Conservation (phyloP, 2,888 invertebrate species). For the Dyspetes luteomarginatus region DNA sequence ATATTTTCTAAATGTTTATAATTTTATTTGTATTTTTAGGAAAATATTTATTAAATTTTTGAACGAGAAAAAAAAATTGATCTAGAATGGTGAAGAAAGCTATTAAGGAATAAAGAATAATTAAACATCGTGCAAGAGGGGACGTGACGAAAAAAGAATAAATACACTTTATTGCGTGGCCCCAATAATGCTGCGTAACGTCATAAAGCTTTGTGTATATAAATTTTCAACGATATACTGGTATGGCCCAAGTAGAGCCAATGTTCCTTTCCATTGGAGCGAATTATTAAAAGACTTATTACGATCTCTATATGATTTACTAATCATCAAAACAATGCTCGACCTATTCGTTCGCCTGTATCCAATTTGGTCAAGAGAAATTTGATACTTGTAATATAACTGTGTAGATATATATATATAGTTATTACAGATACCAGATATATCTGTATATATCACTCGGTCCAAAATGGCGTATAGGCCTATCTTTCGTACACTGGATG, state of each 20-base stretch:
- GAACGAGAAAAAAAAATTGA: conserved; percentile 18
- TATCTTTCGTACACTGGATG: too few relatives aligned
- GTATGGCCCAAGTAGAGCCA: too few relatives aligned
- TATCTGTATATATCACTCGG: too few relatives aligned
- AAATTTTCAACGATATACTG: conserved; percentile 33
- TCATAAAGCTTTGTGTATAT: background rate
- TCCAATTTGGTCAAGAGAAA: conserved; percentile 67
- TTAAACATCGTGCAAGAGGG: conserved; percentile 56
- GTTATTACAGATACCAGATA: too few relatives aligned
- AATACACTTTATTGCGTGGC: background rate
- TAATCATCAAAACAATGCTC: conserved; percentile 73
- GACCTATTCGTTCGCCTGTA: conserved; percentile 68
- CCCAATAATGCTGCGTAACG: background rate
- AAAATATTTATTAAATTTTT: background rate
- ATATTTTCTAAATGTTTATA: background rate
- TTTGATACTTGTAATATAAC: conserved; percentile 32
- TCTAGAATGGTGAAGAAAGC: conserved; percentile 22
- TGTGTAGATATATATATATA: background rate
- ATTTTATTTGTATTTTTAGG: background rate
- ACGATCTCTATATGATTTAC: conserved; percentile 69
- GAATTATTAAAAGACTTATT: conserved; percentile 73
- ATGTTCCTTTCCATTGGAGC: conserved; percentile 70
- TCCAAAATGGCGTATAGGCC: too few relatives aligned
- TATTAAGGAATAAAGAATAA: conserved; percentile 65
- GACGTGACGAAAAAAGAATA: conserved; percentile 17